phyloP scores from a whole-genome alignment of 2,888 invertebrate genomes.

The Leptinotarsa juncta region DNA sequence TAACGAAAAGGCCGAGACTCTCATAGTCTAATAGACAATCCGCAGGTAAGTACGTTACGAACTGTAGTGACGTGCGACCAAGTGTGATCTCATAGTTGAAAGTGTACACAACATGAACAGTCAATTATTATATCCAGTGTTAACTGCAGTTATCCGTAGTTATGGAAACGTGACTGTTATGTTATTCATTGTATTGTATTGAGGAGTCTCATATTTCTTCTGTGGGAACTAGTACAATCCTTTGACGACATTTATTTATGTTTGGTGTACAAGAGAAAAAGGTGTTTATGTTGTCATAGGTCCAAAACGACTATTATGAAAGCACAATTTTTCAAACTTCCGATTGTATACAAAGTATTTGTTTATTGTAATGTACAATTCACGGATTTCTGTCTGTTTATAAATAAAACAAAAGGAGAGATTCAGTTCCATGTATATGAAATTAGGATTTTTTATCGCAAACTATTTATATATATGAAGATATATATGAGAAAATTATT shows the following conservation, averaged over 20 bases:
- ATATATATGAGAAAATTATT: conserved; percentile 34
- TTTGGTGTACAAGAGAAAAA: conserved; percentile 28
- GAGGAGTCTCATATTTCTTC: conserved; percentile 26
- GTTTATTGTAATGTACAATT: conserved; percentile 41
- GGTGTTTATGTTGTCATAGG: conserved; percentile 30
- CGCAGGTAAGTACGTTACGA: conserved; percentile 56
- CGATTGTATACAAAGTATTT: conserved; percentile 50
- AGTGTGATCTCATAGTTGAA: conserved; percentile 63
- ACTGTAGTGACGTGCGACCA: conserved; percentile 59
- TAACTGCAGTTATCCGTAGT: conserved; percentile 39
- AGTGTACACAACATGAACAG: conserved; percentile 55
- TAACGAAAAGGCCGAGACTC: conserved; percentile 78
- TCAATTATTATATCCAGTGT: conserved; percentile 54
- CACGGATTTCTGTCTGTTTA: conserved; percentile 33
- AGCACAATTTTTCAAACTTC: conserved; percentile 55
- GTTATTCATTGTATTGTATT: conserved; percentile 23
- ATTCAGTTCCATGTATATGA: conserved; percentile 52
- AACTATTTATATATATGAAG: conserved; percentile 46
- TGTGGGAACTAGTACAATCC: conserved; percentile 31
- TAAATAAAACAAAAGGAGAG: conserved; percentile 43
- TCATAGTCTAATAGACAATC: conserved; percentile 71
- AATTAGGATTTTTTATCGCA: conserved; percentile 48
- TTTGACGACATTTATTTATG: conserved; percentile 35
- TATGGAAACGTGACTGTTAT: conserved; percentile 32
- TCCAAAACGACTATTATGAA: conserved; percentile 33